A percentile compares a stretch with the other conserved stretches of the same genome.
phyloP scores from a whole-genome alignment of 2,113 vertebrate species.

The Mormoops blainvillei region DNA sequence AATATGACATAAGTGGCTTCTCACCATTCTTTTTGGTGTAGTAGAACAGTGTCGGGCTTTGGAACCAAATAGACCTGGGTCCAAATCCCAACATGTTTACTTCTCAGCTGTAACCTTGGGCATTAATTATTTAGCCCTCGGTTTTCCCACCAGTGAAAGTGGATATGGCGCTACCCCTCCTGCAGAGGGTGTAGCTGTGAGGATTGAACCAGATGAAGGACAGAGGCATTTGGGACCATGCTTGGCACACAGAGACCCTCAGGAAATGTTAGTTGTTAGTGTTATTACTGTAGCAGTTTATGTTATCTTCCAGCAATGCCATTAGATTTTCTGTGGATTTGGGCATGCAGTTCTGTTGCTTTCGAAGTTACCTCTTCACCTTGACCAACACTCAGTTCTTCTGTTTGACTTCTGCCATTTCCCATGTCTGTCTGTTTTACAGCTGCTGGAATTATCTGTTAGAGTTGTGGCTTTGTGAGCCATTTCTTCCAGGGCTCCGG shows the following conservation, averaged over 20 bases:
- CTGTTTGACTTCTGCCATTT: not conserved
- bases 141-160: not conserved
- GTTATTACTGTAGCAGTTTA: not conserved
- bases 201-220: not conserved
- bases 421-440: not conserved
- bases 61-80: not conserved
- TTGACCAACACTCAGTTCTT: not conserved
- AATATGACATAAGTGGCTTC: not conserved
- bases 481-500: not conserved
- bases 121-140: not conserved
- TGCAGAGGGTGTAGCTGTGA: not conserved
- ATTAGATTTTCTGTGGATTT: not conserved
- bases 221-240: not conserved
- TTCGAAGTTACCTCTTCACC: not conserved
- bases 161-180: not conserved
- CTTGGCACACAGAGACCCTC: not conserved
- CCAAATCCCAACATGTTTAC: not conserved
- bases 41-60: not conserved
- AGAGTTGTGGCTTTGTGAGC: not conserved
- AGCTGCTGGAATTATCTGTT: not conserved
- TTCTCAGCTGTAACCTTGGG: not conserved
- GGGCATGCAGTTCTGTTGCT: not conserved
- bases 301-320: not conserved
- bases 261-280: not conserved
- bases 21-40: not conserved